Evolutionary conservation across 2,888 invertebrate genomes (phyloP), one percentile per base, ranked within the genome.

Genomic region (Cylindroiulus punctatus): DNA sequence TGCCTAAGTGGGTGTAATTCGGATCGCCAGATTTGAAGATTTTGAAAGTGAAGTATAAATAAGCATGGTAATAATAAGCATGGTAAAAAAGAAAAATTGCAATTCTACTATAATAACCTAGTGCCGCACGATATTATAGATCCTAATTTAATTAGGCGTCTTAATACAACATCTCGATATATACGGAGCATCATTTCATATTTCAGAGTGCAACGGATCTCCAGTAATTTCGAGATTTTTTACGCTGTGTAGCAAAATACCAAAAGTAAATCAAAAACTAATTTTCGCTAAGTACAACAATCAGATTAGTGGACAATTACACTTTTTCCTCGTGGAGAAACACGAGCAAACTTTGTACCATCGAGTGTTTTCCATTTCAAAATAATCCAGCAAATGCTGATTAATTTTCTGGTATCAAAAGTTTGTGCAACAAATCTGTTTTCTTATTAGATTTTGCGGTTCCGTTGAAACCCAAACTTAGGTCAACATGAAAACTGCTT

Each of bases 131-230:
- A 65, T 65, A 65, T 22, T 65, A 65, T 65, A 65, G 57, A 65
- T 65, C 57, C 57, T 65, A 65, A 65, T 65, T 65, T 65, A 65
- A 65, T 65, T 65, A 65, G 22, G 57, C 22, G 57, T 65, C 57
- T 65, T 65, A 65, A 65, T 65, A 65, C 22, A 65, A 65, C 57
- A 65, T 57, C 22, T 57, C 57, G 10, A 47, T 65, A 65, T 52
- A 52, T n/a, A 65, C 57, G 1, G 57, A 22, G 19, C 7, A 65
- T 65, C 22, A 65, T 65, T 65, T 65, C 57, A 65, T 65, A 65
- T 65, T 65, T 65, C 22, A 10, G 22, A 22, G 57, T 65, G 22
- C 57, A 65, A 65, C 57, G 19, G 57, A 65, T 5, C 57, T 65
- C 57, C 22, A 2, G 57, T 65, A 22, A 65, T 65, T 19, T 65